A percentile compares a stretch with the other conserved stretches of the same genome.
Conservation (phyloP, 2,888 invertebrate species). For the Miltochrista miniata region DNA sequence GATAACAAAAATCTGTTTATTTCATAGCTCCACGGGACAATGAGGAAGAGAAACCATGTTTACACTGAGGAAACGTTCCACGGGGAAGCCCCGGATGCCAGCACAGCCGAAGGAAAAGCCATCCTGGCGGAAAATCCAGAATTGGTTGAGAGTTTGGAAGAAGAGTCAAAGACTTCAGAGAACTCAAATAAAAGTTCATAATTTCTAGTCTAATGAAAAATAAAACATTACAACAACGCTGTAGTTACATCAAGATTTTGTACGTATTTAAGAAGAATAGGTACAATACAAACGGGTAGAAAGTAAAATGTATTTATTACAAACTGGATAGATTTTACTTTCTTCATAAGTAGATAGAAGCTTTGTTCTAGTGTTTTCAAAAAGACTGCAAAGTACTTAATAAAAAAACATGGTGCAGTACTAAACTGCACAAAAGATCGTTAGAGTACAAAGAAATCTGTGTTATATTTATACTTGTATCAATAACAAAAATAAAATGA, state of each 20-base stretch:
- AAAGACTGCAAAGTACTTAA: too few species aligned
- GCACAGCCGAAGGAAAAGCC: conserved; percentile 74
- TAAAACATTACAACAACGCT: neutral
- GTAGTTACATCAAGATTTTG: neutral
- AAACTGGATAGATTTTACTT: too few species aligned
- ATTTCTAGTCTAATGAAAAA: neutral
- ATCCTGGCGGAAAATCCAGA: conserved; percentile 57
- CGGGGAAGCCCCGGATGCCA: conserved; percentile 79
- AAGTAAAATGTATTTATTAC: too few species aligned
- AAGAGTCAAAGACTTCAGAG: conserved; percentile 24
- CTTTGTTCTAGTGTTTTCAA: too few species aligned
- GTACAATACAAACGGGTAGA: too few species aligned
- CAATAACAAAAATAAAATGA: too few species aligned
- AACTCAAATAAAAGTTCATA: neutral
- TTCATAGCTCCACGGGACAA: conserved; percentile 86
- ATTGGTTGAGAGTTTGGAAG: conserved; percentile 33
- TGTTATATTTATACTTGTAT: too few species aligned
- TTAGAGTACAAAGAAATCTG: too few species aligned
- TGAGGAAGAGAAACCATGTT: conserved; percentile 83
- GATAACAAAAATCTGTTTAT: conserved; percentile 23
- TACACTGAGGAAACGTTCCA: conserved; percentile 88
- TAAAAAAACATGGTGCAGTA: too few species aligned
- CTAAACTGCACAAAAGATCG: too few species aligned
- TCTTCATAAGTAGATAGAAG: too few species aligned
- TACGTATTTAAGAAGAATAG: too few species aligned